Evolutionary conservation across 1,140 invertebrate genomes (phyloP), one percentile per base, ranked within the genome.

Genomic region (Papilio glaucus): DNA sequence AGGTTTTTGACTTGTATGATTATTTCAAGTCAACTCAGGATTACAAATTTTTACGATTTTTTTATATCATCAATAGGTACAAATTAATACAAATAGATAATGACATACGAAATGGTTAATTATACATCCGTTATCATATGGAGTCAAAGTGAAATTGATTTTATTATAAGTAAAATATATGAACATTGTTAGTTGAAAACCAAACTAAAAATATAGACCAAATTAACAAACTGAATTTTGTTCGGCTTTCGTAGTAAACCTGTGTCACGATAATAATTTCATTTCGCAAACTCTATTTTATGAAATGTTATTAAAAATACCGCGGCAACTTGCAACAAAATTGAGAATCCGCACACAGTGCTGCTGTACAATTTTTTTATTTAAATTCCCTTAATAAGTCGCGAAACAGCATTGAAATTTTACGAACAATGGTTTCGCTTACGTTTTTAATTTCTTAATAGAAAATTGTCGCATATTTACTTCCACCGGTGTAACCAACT

Each of bases 271-370:
- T 53, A 21, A 21, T 53, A 24, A 21, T 53, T 21, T 9, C 8
- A 53, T 53, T 53, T 53, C 45, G 45, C 45, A 53, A 53, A 53
- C 45, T 53, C 45, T 53, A 53, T 53, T 53, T 53, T 53, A 53
- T 53, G 45, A 53, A 53, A 53, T 53, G 45, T 53, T 21, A 53
- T 53, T 53, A 53, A 53, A 53, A 53, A 53, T 53, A 53, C 45
- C 45, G 18, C 45, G 15, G 15, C 45, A 21, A 49, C 18, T 53
- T 21, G 18, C 1, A 8, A 53, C 21, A 9, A 53, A 53, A 53
- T 53, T 53, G 18, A 53, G 18, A 24, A 53, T 24, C 18, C 9
- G 18, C 15, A 42, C 10, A 8, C 45, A 42, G 6, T 42, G n/a
- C 41, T 21, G 21, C 4, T 21, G 15, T 9, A 33, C 29, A 33